phyloP scores from a whole-genome alignment of 2,797 vertebrate species.

The Meda fulgida region DNA sequence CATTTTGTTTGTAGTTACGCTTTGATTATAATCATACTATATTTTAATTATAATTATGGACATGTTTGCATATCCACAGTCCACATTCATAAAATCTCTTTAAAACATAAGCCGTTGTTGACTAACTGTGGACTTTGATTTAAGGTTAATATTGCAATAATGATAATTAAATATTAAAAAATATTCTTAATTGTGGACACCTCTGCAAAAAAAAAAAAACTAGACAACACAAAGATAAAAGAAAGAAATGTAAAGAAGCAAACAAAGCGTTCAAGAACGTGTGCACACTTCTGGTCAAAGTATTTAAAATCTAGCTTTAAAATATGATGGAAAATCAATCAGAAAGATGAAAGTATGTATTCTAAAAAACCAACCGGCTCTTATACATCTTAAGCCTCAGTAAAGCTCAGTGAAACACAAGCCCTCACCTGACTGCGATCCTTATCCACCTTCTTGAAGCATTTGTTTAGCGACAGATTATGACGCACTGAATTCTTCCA shows the following conservation, averaged over 20 bases:
- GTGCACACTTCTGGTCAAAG: background rate
- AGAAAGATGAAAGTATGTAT: background rate
- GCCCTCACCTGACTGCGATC: slow-evolving; percentile 94
- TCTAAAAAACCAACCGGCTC: background rate
- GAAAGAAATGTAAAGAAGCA: too few relatives aligned
- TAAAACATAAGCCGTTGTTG: background rate
- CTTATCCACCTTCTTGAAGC: slow-evolving; percentile 99
- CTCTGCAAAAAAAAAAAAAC: background rate
- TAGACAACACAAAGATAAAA: background rate
- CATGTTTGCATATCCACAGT: background rate
- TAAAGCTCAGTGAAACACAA: background rate
- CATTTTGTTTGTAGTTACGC: background rate
- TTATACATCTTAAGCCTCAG: background rate
- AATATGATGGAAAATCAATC: background rate
- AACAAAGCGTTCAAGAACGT: background rate
- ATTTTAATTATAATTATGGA: background rate
- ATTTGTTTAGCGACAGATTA: slow-evolving; percentile 97
- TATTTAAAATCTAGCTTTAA: background rate
- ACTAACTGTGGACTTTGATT: background rate
- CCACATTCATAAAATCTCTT: background rate
- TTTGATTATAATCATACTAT: background rate
- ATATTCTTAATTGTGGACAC: background rate
- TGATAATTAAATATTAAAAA: too few relatives aligned
- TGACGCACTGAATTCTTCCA: slow-evolving; percentile 99
- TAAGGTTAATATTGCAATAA: slow-evolving; percentile 3